Conservation (phyloP, 2,888 invertebrate genomes). For the Cryptocephalus moraei region DNA sequence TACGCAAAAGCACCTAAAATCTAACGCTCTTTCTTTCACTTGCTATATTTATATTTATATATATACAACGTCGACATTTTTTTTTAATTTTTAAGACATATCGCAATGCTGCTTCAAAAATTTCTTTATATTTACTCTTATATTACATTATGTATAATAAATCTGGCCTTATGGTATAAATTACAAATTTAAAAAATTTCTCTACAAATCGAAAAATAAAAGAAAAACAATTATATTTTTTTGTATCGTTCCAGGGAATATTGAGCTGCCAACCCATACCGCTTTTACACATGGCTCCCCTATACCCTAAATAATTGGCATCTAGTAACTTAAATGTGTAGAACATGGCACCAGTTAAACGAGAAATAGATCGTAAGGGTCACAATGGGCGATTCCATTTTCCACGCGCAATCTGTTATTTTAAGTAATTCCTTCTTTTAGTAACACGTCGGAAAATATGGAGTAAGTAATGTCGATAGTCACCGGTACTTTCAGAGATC, state of each 20-base stretch:
- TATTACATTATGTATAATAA: slow-evolving; percentile 33
- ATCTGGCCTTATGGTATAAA: slow-evolving; percentile 29
- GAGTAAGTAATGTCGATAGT: too few species aligned
- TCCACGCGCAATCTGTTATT: too few species aligned
- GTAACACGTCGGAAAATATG: too few species aligned
- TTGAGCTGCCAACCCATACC: slow-evolving; percentile 25
- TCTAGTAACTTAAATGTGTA: slow-evolving; percentile 15
- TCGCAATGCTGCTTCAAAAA: slow-evolving; percentile 16
- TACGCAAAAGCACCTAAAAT: slow-evolving; percentile 34
- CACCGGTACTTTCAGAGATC: too few species aligned
- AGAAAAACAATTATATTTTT: background rate
- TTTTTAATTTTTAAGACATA: slow-evolving; percentile 8
- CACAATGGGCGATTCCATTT: background rate
- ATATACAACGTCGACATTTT: slow-evolving; percentile 21
- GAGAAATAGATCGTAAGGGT: slow-evolving; percentile 9
- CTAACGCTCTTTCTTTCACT: slow-evolving; percentile 16
- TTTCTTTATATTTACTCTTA: slow-evolving; percentile 24
- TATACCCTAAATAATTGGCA: slow-evolving; percentile 18
- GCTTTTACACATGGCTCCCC: slow-evolving; percentile 12
- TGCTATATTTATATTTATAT: slow-evolving; percentile 14
- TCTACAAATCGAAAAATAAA: slow-evolving; percentile 13
- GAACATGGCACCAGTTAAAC: slow-evolving; percentile 24
- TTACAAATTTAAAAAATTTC: slow-evolving; percentile 29
- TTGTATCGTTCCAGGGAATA: slow-evolving; percentile 7
- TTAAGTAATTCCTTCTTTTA: too few species aligned